Evolutionary conservation across 2,113 vertebrate genomes (phyloP), one percentile per base, ranked within the genome.

Genomic region (Megaleporinus macrocephalus): DNA sequence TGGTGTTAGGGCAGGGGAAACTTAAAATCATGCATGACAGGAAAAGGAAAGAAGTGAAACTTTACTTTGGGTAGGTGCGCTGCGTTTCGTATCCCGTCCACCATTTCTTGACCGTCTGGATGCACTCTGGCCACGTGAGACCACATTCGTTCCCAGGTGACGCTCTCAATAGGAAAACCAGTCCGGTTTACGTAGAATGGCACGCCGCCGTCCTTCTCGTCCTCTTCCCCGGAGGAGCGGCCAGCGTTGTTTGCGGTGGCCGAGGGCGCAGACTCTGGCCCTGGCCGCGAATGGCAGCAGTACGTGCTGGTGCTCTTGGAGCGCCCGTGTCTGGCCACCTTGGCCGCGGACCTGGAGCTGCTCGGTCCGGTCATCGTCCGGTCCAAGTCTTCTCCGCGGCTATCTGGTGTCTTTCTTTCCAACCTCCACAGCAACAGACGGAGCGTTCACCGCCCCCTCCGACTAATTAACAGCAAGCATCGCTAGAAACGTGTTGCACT

Each of bases 81-180:
- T 33, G 96, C 95, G 30, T 96, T 97, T 41, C 93, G 91, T 86
- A 98, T 98, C 84, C 93, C 91, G 62, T 96, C 95, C 70, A 95
- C 97, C 96, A 98, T 96, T 36, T 96, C 97, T n/a, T 94, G 93
- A 55, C 97, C 97, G 79, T 95, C 95, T 0, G 97, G 97, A 57
- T 99, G 97, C 82, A 97, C 94, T 74, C 92, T 95, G 15, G 94
- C 94, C 87, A 98, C 97, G 55, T 98, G 96, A 26, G 91, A 85
- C 97, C 97, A 99, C 97, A 99, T 98, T 73, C 97, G 90, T 80
- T 98, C 97, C 97, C 97, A 99, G 81, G 97, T 99, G 76, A 93
- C 89, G 71, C 92, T 89, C 84, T 99, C 96, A 49, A 99, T 96
- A 79, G 97, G 97, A 81, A 99, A 98, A 44, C 97, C 97, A 55